Evolutionary conservation across 1,140 invertebrate genomes (phyloP).

Genomic region (Drosophila santomea): DNA sequence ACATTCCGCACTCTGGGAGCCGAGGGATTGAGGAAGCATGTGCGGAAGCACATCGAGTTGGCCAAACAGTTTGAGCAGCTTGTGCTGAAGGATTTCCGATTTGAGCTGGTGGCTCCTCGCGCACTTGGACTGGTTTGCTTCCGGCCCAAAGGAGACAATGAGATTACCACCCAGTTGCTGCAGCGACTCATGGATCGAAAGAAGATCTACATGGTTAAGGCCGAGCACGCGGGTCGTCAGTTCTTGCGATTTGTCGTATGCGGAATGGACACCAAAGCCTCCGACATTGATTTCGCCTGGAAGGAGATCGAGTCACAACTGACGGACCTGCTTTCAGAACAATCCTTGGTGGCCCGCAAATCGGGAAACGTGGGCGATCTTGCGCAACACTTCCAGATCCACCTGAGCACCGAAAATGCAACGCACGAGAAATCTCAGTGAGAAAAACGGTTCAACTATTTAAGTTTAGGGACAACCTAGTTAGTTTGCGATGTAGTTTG

Average conservation of each 20-base stretch:
- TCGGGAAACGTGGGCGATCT: constrained; percentile 55
- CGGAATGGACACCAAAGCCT: constrained; percentile 88
- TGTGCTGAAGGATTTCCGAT: constrained; percentile 89
- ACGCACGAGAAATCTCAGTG: constrained; percentile 59
- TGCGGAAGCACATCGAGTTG: constrained; percentile 90
- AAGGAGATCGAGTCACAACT: constrained; percentile 89
- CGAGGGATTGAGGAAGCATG: constrained; percentile 91
- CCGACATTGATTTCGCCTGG: constrained; percentile 94
- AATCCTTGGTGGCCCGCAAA: constrained; percentile 41
- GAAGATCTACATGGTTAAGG: constrained; percentile 94
- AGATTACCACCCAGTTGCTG: constrained; percentile 90
- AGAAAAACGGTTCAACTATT: constrained; percentile 29
- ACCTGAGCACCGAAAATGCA: constrained; percentile 28
- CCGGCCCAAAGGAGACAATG: constrained; percentile 91
- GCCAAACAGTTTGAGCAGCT: constrained; percentile 91
- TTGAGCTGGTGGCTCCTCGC: constrained; percentile 91
- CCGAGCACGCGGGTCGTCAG: constrained; percentile 88
- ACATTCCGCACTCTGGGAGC: constrained; percentile 94
- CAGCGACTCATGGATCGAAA: constrained; percentile 91
- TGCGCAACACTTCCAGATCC: constrained; percentile 60
- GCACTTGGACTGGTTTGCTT: constrained; percentile 95
- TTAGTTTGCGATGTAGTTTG: constrained; percentile 32
- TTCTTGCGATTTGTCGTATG: constrained; percentile 94
- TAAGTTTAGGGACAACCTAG: constrained; percentile 43
- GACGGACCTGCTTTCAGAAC: constrained; percentile 52